Evolutionary conservation across 2,888 invertebrate genomes (phyloP).

Genomic region (Tryphoninae sp.): DNA sequence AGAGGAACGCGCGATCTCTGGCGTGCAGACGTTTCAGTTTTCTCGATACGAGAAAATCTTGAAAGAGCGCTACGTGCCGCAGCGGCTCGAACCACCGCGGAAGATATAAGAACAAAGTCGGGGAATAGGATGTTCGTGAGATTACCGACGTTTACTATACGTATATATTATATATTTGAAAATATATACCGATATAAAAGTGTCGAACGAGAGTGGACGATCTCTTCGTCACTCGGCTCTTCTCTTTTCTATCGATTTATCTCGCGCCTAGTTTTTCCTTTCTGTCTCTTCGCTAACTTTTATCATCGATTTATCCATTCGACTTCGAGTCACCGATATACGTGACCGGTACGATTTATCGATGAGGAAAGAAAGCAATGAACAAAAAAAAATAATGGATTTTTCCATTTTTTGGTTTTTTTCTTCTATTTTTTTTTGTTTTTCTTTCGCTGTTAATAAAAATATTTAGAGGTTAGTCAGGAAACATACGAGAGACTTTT

Average conservation of each 20-base stretch:
- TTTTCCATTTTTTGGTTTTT: not conserved
- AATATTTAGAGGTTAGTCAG: not conserved
- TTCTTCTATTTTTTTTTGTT: not conserved
- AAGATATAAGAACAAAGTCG: slow-evolving; percentile 22
- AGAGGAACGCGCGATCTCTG: slow-evolving; percentile 18
- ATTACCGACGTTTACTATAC: slow-evolving; percentile 9
- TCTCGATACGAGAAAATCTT: slow-evolving; percentile 19
- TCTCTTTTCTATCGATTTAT: slow-evolving; percentile 14
- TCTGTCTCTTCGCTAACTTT: slow-evolving; percentile 9
- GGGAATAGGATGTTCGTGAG: slow-evolving; percentile 31
- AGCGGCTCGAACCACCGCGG: slow-evolving; percentile 5
- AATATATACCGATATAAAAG: not conserved
- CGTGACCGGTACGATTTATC: not conserved
- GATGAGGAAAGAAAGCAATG: not conserved
- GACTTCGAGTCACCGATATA: slow-evolving; percentile 6
- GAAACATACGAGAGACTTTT: not conserved
- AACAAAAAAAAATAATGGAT: not conserved
- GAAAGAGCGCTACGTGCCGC: slow-evolving; percentile 28
- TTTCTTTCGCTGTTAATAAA: not conserved
- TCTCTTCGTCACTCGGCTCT: not conserved
- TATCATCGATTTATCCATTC: slow-evolving; percentile 16
- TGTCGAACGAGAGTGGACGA: slow-evolving; percentile 20
- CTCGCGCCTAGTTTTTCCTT: not conserved
- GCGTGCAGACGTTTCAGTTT: slow-evolving; percentile 32
- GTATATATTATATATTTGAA: not conserved